Evolutionary conservation across 2,888 invertebrate species (phyloP), one percentile per base, ranked within the genome.

Genomic region (Hirtodrosophila trivittata): DNA sequence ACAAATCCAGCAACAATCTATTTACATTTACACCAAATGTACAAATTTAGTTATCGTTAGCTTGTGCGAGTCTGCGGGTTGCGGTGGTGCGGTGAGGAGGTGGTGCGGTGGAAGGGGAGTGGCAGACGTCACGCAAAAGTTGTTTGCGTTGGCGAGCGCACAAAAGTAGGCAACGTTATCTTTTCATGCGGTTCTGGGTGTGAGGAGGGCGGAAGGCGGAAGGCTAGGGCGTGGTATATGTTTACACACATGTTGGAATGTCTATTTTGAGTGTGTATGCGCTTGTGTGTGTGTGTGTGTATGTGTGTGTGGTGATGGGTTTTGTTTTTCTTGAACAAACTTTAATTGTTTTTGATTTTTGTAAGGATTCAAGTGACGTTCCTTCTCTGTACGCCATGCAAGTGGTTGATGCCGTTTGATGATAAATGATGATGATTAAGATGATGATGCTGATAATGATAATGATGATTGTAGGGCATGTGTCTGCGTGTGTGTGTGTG

Each of bases 11-110:
- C 69, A 66, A 74, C 87, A 89, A 89, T 89, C 87, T 88, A 89
- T 88, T 88, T 89, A 87, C 86, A 88, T 84, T 84, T 82, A 78
- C 85, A 85, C 85, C 83, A 87, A 88, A 87, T 87, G 81, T 87
- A 83, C 77, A 83, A 86, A 77, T 87, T 86, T 86, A 73, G 72
- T 77, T 72, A 83, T 86, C 76, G 86, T 68, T 64, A 60, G 57
- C 51, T 68, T 74, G 64, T 18, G 6, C 25, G 14, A n/a, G 50
- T 12, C 12, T 1, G 12, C n/a, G 25, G 0, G 16, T n/a, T 21
- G 7, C 8, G 6, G 14, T n/a, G 16, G 5, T n/a, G 9, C 14
- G 9, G 8, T 18, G 32, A 7, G 13, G 8, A 26, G 10, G 21
- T 10, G 5, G 3, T 8, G 38, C 9, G 6, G 16, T 7, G 14